These are phyloP conservation scores for Pyrocephalus nanus DNA, from an alignment of 2,797 vertebrate genomes.

Conservation along the genomic window DNA sequence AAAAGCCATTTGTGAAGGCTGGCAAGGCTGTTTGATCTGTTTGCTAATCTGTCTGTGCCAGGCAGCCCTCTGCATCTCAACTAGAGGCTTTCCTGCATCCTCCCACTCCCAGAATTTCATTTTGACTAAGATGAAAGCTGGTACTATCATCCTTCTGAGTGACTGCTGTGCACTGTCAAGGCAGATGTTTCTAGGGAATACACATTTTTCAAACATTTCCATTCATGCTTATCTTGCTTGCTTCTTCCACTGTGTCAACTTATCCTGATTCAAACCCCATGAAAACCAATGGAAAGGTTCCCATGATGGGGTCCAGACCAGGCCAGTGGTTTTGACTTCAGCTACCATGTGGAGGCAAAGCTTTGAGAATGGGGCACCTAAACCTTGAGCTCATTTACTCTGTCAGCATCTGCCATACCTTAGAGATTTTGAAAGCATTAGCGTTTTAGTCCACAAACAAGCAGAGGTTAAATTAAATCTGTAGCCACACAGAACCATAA, in stretches of 20 bases:
- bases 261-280: not conserved
- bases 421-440: not conserved
- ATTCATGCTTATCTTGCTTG: not conserved
- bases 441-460: not conserved
- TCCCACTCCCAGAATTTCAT: not conserved
- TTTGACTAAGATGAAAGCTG: not conserved
- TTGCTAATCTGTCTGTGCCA: not conserved
- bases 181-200: not conserved
- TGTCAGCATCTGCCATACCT: not conserved
- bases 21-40: not conserved
- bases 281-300: not conserved
- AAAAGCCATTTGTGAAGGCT: not conserved
- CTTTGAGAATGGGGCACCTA: not conserved
- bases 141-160: not conserved
- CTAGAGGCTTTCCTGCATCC: not conserved
- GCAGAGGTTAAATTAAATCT: not conserved
- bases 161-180: not conserved
- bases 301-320: fast-evolving
- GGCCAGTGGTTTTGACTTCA: not conserved
- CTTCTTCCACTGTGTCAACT: not conserved
- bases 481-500: not conserved
- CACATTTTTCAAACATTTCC: not conserved
- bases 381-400: not conserved
- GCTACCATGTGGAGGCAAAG: not conserved
- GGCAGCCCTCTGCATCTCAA: not conserved